phyloP scores from a whole-genome alignment of 2,888 invertebrate genomes.

The Arctia plantaginis region DNA sequence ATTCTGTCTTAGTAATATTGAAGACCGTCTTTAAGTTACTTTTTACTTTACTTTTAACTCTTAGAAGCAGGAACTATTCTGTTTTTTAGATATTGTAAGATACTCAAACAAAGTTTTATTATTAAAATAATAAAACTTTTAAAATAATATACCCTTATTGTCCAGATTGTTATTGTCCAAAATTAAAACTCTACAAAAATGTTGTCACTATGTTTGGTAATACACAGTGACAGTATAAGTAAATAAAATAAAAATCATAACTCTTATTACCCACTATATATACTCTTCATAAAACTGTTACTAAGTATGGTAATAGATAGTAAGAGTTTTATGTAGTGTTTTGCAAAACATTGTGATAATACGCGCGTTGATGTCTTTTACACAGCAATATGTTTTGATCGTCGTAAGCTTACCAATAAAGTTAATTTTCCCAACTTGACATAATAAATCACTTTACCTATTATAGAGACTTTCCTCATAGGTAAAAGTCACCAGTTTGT shows the following conservation, averaged over 20 bases:
- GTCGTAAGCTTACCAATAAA: slow-evolving; percentile 22
- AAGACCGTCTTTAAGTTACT: slow-evolving; percentile 40
- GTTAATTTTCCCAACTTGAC: slow-evolving; percentile 31
- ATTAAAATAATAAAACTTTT: no score
- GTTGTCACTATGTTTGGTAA: no score
- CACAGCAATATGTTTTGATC: slow-evolving; percentile 37
- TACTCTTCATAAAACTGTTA: background rate
- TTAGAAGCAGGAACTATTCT: background rate
- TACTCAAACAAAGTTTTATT: background rate
- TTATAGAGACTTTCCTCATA: slow-evolving; percentile 41
- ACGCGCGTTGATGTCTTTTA: slow-evolving; percentile 67
- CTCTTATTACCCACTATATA: background rate
- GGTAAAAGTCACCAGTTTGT: slow-evolving; percentile 42
- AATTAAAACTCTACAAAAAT: no score
- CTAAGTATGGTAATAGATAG: background rate
- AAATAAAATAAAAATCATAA: no score
- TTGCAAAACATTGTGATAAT: background rate
- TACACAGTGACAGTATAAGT: no score
- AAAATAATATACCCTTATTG: no score
- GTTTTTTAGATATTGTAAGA: background rate
- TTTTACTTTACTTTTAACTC: slow-evolving; percentile 28
- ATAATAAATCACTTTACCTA: slow-evolving; percentile 39
- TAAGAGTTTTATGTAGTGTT: background rate
- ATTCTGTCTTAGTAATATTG: slow-evolving; percentile 60
- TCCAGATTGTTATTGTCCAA: no score